A percentile compares a stretch with the other conserved stretches of the same genome.
phyloP scores from a whole-genome alignment of 2,113 vertebrate genomes.

The Alligator sinensis region DNA sequence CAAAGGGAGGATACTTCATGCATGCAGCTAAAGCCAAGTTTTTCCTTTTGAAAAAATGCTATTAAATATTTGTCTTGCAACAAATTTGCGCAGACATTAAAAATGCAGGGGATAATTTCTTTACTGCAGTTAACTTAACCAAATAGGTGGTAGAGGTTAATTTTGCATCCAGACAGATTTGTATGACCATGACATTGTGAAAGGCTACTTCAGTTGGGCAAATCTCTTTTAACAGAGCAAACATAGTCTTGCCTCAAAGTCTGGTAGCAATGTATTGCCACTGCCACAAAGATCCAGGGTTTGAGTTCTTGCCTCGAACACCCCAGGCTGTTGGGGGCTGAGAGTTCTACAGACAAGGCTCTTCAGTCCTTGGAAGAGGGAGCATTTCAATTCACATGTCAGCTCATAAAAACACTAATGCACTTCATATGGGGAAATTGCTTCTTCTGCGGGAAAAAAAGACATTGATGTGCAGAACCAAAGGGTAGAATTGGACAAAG shows the following conservation, averaged over 20 bases:
- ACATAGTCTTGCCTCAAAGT: not conserved
- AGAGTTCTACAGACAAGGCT: not conserved
- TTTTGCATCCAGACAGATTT: not conserved
- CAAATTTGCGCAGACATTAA: not conserved
- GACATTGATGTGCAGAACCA: not conserved
- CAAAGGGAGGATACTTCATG: not conserved
- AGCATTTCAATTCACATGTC: not conserved
- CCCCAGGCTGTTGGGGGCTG: not conserved
- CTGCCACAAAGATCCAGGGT: not conserved
- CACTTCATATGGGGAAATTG: fast-evolving
- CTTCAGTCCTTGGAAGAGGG: not conserved
- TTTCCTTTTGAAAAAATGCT: not conserved
- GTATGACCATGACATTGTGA: not conserved
- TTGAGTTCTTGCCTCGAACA: not conserved
- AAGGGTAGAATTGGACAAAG: not conserved
- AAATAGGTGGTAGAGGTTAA: not conserved
- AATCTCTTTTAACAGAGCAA: not conserved
- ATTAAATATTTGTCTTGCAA: not conserved
- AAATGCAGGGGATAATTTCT: not conserved
- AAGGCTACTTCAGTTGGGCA: not conserved
- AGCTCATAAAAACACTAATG: not conserved
- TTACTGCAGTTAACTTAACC: not conserved
- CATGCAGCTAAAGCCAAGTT: not conserved
- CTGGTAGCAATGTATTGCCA: not conserved
- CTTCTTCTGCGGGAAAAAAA: not conserved